Evolutionary conservation across 1,140 invertebrate genomes (phyloP).

Genomic region (Drosophila neocordata): DNA sequence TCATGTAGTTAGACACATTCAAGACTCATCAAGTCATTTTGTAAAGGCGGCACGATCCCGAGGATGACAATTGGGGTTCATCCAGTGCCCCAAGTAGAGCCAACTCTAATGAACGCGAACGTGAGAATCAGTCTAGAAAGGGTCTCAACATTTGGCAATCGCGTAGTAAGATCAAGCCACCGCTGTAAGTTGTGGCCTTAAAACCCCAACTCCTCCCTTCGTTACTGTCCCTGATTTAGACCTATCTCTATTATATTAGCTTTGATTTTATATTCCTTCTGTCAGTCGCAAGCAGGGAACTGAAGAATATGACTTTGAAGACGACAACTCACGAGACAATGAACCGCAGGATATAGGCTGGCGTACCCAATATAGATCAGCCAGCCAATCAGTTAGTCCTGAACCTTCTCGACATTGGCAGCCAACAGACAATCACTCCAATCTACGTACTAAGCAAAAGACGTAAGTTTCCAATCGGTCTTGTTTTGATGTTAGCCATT

Average conservation of each 20-base stretch:
- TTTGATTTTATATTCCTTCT: neutral
- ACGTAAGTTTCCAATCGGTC: slow-evolving; percentile 54
- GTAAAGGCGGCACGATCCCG: slow-evolving; percentile 55
- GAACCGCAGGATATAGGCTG: slow-evolving; percentile 59
- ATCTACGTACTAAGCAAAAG: slow-evolving; percentile 64
- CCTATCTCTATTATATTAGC: neutral
- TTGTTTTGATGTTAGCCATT: no score
- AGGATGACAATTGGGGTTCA: slow-evolving; percentile 80
- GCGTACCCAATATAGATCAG: slow-evolving; percentile 44
- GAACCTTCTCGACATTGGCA: slow-evolving; percentile 37
- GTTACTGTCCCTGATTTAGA: neutral
- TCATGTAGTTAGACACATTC: slow-evolving; percentile 29
- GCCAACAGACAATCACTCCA: slow-evolving; percentile 41
- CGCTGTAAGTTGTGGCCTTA: slow-evolving; percentile 50
- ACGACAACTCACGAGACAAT: slow-evolving; percentile 6
- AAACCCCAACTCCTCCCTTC: neutral
- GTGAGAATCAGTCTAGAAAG: slow-evolving; percentile 65
- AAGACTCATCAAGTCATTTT: slow-evolving; percentile 18
- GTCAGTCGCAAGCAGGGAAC: slow-evolving; percentile 66
- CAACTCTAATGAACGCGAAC: slow-evolving; percentile 64
- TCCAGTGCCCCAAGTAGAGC: slow-evolving; percentile 74
- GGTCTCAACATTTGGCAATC: slow-evolving; percentile 66
- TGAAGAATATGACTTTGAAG: slow-evolving; percentile 68
- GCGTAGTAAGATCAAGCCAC: slow-evolving; percentile 56
- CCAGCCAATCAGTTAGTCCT: slow-evolving; percentile 40